Base-by-base conservation (phyloP, 2,888 invertebrate genomes). In the Hartigia nigra region DNA sequence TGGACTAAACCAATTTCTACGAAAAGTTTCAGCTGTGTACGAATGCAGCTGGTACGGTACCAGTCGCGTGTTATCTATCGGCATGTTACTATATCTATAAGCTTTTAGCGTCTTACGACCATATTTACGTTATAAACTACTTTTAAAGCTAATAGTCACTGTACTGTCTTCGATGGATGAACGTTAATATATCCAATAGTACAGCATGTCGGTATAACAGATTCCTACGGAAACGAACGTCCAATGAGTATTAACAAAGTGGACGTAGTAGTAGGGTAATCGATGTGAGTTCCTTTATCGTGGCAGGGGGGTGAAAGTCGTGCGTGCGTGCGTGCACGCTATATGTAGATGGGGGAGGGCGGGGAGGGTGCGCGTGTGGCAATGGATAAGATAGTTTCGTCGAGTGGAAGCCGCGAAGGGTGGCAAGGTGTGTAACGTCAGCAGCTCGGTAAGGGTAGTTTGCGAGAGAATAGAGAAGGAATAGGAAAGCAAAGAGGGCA, bases 31-130 rank as follows among this genome's bases (percentile, higher is more conserved):
- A 79, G 77, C 76, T 75, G 84, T 83, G 87, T 88, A 87, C 85
- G 87, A 86, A 87, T 89, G 87, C 87, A 90, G 87, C 86, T 90
- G 90, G 89, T 90, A 90, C 90, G 85, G 90, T 91, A 90, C 89
- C 89, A 90, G 88, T 90, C 88, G 90, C 90, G 90, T 89, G 90
- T 89, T 90, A 87, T 88, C 31, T 88, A 84, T 85, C 85, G 83
- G 84, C 87, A 84, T 87, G 84, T 83, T 83, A 87, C 85, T 87
- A 82, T 82, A 84, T 86, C 85, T 83, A 23, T 23, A 1, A 55
- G 55, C 55, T 55, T 23, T 55, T 23, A 55, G 23, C 55, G 23
- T 23, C 23, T 23, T 23, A 23, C 55, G 55, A 23, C 55, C 23
- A 55, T 55, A 55, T 55, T 55, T n/a, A n/a, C n/a, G n/a, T n/a